Conservation (phyloP, 2,113 vertebrate genomes). For the Ameiurus melas region DNA sequence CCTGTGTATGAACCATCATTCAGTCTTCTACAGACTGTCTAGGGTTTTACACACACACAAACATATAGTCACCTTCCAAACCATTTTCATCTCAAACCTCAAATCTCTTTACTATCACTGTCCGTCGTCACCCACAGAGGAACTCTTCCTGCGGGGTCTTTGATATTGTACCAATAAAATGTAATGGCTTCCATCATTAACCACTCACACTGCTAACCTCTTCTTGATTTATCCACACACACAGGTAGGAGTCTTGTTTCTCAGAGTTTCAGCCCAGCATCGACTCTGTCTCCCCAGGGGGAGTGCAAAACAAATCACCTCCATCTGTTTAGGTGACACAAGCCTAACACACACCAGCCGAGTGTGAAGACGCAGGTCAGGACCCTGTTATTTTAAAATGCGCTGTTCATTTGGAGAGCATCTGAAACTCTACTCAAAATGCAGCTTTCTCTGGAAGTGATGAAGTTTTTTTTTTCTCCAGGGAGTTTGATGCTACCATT, state of each 20-base stretch:
- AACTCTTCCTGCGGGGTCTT: background rate
- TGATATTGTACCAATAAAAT: slow-evolving; percentile 8
- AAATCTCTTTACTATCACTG: slow-evolving; percentile 5
- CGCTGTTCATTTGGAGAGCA: slow-evolving; percentile 38
- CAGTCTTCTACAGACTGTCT: background rate
- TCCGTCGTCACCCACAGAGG: background rate
- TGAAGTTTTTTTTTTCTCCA: slow-evolving; percentile 24
- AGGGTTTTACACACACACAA: background rate
- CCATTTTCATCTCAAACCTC: slow-evolving; percentile 8
- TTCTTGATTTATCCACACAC: background rate
- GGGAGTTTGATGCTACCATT: slow-evolving; percentile 25
- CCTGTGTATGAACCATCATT: background rate
- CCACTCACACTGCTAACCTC: slow-evolving; percentile 29
- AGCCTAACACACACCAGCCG: slow-evolving; percentile 30
- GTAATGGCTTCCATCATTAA: slow-evolving; percentile 15
- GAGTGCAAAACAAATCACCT: slow-evolving; percentile 47
- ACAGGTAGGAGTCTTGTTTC: slow-evolving; percentile 8
- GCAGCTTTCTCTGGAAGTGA: slow-evolving; percentile 27
- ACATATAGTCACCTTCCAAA: background rate
- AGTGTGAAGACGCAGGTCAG: slow-evolving; percentile 27
- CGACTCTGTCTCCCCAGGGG: slow-evolving; percentile 8
- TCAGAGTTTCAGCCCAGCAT: slow-evolving; percentile 18
- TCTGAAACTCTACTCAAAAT: slow-evolving; percentile 21
- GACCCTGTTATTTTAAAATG: slow-evolving; percentile 37
- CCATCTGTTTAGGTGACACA: slow-evolving; percentile 43